Conservation (phyloP, 1,140 invertebrate species). For the Drosophila virilis region DNA sequence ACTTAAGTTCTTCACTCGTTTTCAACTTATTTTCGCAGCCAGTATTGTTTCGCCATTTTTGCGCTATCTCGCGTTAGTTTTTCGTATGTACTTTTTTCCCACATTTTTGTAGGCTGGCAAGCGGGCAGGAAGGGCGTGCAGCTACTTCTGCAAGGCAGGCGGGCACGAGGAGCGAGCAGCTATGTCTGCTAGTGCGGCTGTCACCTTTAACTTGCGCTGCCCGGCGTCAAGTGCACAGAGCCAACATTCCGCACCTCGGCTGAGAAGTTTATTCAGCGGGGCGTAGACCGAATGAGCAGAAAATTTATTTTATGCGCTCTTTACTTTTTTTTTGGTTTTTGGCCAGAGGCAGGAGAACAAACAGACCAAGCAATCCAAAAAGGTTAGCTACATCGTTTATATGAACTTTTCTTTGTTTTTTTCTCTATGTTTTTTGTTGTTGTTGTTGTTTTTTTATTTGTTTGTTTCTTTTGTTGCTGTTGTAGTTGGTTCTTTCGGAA, state of each 20-base stretch:
- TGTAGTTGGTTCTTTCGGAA: constrained; percentile 20
- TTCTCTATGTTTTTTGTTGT: constrained; percentile 25
- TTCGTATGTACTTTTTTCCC: constrained; percentile 15
- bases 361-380: constrained; percentile 46
- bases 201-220: constrained; percentile 68
- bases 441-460: constrained; percentile 14
- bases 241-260: constrained; percentile 28
- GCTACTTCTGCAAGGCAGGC: not conserved
- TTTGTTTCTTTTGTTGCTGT: constrained; percentile 34
- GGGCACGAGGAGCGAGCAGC: not conserved
- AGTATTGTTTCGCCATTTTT: constrained; percentile 77
- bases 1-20: constrained; percentile 79
- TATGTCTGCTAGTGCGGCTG: constrained; percentile 42
- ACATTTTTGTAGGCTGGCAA: constrained; percentile 22
- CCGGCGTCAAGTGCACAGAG: constrained; percentile 40
- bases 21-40: constrained; percentile 69
- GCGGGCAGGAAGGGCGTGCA: not conserved
- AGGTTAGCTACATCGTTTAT: constrained; percentile 73
- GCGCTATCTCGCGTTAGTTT: constrained; percentile 38
- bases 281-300: constrained; percentile 27
- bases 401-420: constrained; percentile 58
- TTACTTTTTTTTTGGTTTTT: constrained; percentile 20
- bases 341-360: constrained; percentile 26
- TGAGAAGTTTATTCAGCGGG: constrained; percentile 17
- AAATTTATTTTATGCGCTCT: constrained; percentile 79